These are phyloP conservation scores for Schizotus pectinicornis DNA, from an alignment of 2,888 invertebrate species.

Conservation along the genomic window DNA sequence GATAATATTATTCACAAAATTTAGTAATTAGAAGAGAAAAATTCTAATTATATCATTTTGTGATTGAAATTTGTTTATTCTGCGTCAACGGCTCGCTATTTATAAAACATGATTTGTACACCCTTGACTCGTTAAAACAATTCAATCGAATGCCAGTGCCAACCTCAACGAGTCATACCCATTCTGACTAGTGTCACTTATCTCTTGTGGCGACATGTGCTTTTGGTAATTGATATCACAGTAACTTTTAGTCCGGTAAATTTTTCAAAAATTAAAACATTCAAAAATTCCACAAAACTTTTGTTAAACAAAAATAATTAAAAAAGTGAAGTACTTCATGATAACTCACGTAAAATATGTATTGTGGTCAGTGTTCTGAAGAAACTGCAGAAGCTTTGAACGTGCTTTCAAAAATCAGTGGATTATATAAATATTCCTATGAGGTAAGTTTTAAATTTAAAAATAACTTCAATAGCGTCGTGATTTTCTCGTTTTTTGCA, in stretches of 20 bases:
- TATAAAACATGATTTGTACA: constrained; percentile 33
- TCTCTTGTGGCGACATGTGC: constrained; percentile 1
- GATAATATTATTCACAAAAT: no score
- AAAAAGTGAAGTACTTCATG: constrained; percentile 7
- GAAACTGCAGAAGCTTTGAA: constrained; percentile 47
- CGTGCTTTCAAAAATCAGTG: constrained; percentile 47
- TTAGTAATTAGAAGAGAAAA: no score
- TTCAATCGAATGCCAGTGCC: constrained; percentile 22
- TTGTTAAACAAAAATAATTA: not conserved
- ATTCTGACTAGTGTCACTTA: constrained; percentile 1
- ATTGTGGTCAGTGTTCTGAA: constrained; percentile 50
- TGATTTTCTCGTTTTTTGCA: not conserved
- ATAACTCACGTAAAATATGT: constrained; percentile 39
- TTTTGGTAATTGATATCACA: not conserved
- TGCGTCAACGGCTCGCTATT: constrained; percentile 12
- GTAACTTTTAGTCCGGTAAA: not conserved
- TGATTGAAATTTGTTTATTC: constrained; percentile 13
- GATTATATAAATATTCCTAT: constrained; percentile 49
- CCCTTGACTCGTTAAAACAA: constrained; percentile 31
- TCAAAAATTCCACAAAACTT: not conserved
- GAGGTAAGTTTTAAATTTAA: constrained; percentile 46
- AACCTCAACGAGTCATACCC: constrained; percentile 8
- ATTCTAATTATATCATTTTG: no score
- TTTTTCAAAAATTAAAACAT: no score
- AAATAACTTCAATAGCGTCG: not conserved